Evolutionary conservation across 1,140 invertebrate genomes (phyloP), one percentile per base, ranked within the genome.

Genomic region (Adelges cooleyi): DNA sequence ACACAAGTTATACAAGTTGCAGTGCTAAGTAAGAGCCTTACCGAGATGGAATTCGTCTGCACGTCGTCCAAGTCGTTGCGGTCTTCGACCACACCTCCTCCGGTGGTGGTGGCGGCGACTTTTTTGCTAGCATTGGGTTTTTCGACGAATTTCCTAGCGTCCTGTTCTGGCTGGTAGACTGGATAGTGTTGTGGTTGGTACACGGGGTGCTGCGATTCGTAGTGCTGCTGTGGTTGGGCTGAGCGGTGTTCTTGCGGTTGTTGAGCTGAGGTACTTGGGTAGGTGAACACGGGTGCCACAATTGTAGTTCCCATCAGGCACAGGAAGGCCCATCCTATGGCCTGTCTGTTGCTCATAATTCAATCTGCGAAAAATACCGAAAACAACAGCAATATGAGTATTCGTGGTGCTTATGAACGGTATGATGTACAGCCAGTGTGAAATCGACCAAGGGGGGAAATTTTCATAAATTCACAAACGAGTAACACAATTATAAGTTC

Each of bases 121-220:
- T 92, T 92, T 75, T 92, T 92, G 70, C 87, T 81, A 2, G 86
- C 84, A 71, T 92, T 92, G 8, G 88, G 86, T 75, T 92, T 92
- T 71, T 89, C 87, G 0, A 86, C 87, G 72, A 87, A 90, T 77
- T 91, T 92, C 52, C 88, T 78, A 46, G 83, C 83, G 50, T 80
- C 73, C 9, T 66, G 66, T 15, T 66, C 66, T 13, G 40, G 67
- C 38, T 66, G 65, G 25, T 54, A 67, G 40, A 59, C 53, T 17
- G 54, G 65, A 44, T 65, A 33, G 52, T 66, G 49, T 53, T 59
- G n/a, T 59, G 23, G 53, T 48, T 56, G 38, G 29, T 65, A 54
- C 13, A 50, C 33, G 15, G 50, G 27, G 15, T 23, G 51, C 23
- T 56, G 66, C 11, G 29, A 20, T 42, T 53, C 59, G 22, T 50